Base-by-base conservation (phyloP, 2,113 vertebrate species). In the Perognathus longimembris region DNA sequence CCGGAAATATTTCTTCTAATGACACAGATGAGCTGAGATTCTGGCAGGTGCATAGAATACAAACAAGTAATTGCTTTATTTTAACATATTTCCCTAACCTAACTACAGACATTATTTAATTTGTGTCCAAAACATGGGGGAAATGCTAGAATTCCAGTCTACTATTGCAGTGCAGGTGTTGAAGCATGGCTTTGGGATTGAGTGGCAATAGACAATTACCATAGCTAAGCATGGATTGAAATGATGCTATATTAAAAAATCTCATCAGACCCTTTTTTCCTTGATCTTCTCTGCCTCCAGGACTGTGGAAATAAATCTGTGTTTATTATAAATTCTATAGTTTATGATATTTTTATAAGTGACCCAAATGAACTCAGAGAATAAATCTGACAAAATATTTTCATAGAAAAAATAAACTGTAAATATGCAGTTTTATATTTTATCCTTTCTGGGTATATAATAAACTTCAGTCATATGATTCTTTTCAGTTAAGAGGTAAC, bases 71-170 rank as follows among this genome's bases (percentile, higher is more conserved):
- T 66, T 61, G 26, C 80, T 64, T 4, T 75, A 4, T 1, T 10
- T 11, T 34, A 42, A 0, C 36, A 17, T 54, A 40, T 71, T 6
- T 42, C 50, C 12, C 64, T 75, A 18, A 0, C 0, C 8, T 32
- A 18, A 67, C 28, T 80, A 40, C 4, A 78, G 17, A 63, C 1
- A 54, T 6, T 38, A 28, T 22, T 66, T 38, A 45, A 10, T 17
- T 15, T 34, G 5, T 59, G 20, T 12, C 92, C 54, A 22, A 4
- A 21, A 6, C 30, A 61, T 38, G 3, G 1, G 3, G 12, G 45
- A 77, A 76, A 63, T 64, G 14, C 32, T 32, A 61, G 4, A n/a
- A 38, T 26, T 86, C 21, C 24, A 70, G 17, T 54, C 28, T 59
- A 18, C 22, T 78, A 30, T 18, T 40, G 7, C 14, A 86, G 14